These are phyloP conservation scores for Hirundichthys speculiger DNA, from an alignment of 2,113 vertebrate genomes.

Conservation along the genomic window DNA sequence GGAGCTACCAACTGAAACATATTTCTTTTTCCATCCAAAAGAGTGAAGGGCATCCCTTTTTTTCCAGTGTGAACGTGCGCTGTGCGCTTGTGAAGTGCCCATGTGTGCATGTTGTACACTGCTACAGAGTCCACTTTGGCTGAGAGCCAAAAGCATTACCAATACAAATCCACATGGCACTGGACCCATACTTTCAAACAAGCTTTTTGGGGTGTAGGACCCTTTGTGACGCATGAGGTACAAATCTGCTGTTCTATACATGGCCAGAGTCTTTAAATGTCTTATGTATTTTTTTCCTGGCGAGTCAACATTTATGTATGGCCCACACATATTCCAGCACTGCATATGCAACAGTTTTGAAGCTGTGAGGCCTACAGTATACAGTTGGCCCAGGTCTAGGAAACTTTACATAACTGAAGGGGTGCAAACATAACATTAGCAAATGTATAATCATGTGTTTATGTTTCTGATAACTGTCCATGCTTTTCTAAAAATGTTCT, in stretches of 20 bases:
- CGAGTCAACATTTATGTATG: slow-evolving; percentile 52
- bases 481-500: no score
- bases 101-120: slow-evolving; percentile 42
- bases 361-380: slow-evolving; percentile 29
- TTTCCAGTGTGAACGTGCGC: slow-evolving; percentile 27
- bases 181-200: slow-evolving; percentile 37
- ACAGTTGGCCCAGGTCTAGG: slow-evolving; percentile 24
- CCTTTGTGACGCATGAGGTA: slow-evolving; percentile 33
- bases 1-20: slow-evolving; percentile 78
- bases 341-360: slow-evolving; percentile 16
- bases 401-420: slow-evolving; percentile 36
- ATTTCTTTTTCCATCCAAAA: slow-evolving; percentile 79
- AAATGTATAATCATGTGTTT: no score
- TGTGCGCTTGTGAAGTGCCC: slow-evolving; percentile 28
- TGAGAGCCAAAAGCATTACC: slow-evolving; percentile 62
- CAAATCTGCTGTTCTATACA: slow-evolving; percentile 30
- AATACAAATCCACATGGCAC: slow-evolving; percentile 64
- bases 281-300: slow-evolving; percentile 39
- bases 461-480: no score
- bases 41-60: slow-evolving; percentile 75
- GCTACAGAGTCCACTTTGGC: slow-evolving; percentile 57
- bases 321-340: slow-evolving; percentile 36
- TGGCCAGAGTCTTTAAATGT: slow-evolving; percentile 32
- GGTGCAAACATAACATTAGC: neutral
- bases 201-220: slow-evolving; percentile 47